These are phyloP conservation scores for Lepidocyrtoides sp. DNA, from an alignment of 2,888 invertebrate species.

Conservation along the genomic window DNA sequence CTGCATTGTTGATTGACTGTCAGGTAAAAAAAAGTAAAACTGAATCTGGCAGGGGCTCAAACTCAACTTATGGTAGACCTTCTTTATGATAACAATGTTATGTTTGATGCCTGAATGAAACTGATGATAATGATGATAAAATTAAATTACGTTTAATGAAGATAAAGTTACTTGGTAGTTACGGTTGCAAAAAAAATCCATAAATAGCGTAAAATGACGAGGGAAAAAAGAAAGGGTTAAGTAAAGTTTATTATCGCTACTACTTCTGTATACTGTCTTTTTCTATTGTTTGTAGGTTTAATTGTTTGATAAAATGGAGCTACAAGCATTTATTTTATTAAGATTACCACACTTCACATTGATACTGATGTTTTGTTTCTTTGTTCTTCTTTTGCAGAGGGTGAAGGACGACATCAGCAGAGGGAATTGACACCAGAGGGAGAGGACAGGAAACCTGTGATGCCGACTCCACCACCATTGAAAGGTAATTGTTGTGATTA, in stretches of 20 bases:
- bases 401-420: conserved; percentile 82
- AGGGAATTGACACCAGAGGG: conserved; percentile 85
- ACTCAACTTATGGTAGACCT: conserved; percentile 38
- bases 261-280: background rate
- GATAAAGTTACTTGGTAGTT: background rate
- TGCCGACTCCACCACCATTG: conserved; percentile 85
- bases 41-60: background rate
- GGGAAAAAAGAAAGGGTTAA: conserved; percentile 39
- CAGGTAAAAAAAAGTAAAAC: conserved; percentile 48
- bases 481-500: conserved; percentile 80
- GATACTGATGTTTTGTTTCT: conserved; percentile 45
- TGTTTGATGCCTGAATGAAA: conserved; percentile 21
- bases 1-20: conserved; percentile 42
- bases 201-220: conserved; percentile 22
- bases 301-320: conserved; percentile 49
- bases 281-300: conserved; percentile 34
- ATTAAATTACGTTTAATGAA: background rate
- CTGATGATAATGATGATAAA: conserved; percentile 24
- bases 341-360: conserved; percentile 52
- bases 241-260: background rate
- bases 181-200: background rate
- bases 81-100: conserved; percentile 54
- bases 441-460: conserved; percentile 84
- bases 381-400: conserved; percentile 82
- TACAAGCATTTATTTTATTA: conserved; percentile 8